Evolutionary conservation across 2,797 vertebrate species (phyloP), one percentile per base, ranked within the genome.

Genomic region (Caiman crocodilus): DNA sequence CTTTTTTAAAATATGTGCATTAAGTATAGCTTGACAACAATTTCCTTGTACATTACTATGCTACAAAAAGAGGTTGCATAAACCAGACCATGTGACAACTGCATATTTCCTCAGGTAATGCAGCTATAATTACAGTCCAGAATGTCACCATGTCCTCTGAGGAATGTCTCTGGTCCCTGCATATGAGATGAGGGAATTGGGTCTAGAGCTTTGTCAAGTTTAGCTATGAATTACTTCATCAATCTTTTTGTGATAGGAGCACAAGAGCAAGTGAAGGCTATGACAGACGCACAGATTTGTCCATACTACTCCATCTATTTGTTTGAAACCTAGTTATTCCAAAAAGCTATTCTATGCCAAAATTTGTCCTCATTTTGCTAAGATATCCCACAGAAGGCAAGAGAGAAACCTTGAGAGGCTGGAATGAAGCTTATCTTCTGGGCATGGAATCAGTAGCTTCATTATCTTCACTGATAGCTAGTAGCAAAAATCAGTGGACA

Each of bases 401-500:
- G 32, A 25, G 4, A 69, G 23, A 81, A 82, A 50, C 21, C n/a
- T 60, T 28, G 21, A 9, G 74, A 81, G 13, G 60, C 57, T 1
- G 23, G 6, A 8, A 14, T 7, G 9, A 7, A 81, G 73, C 20
- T 30, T 35, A 87, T 42, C 32, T 67, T 74, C 58, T 74, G 55
- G 64, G 25, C 42, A 73, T 0, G 1, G 28, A 32, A 6, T 32
- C 1, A 0, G 50, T 0, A 0, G 42, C 17, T 16, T 4, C 76
- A 83, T 55, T n/a, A 67, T 63, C 42, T 75, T 79, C 35, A 56
- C 10, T 42, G 26, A n/a, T 9, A 71, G 16, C 32, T 13, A 50
- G 78, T 10, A n/a, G 28, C 9, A 14, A 6, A 14, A 89, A 30
- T 64, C 55, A 20, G 28, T 30, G 55, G 56, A 58, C 28, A 60